These are phyloP conservation scores for Artibeus lituratus DNA, from an alignment of 2,797 vertebrate species.

Conservation along the genomic window DNA sequence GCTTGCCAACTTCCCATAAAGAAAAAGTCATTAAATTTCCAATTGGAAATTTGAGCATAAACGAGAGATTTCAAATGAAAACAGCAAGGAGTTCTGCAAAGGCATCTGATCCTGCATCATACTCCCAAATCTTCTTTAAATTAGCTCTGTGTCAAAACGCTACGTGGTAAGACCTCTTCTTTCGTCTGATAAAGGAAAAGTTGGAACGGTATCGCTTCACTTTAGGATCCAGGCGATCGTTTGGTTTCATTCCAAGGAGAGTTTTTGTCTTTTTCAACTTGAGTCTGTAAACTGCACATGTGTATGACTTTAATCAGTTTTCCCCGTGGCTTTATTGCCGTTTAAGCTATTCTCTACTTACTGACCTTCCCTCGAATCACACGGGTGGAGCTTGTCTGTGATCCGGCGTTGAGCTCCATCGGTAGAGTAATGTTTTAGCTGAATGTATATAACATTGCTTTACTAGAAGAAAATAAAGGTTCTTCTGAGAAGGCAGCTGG, in stretches of 20 bases:
- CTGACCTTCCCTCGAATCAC: conserved; percentile 31
- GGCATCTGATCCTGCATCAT: conserved; percentile 93
- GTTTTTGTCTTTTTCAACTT: conserved; percentile 56
- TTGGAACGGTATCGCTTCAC: conserved; percentile 78
- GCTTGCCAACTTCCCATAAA: conserved; percentile 70
- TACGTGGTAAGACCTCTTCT: conserved; percentile 69
- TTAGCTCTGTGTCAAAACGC: conserved; percentile 91
- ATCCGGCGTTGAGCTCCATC: background rate
- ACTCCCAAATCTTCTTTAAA: conserved; percentile 93
- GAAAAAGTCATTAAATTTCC: conserved; percentile 73
- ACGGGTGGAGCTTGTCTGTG: conserved; percentile 6
- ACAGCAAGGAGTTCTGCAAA: conserved; percentile 90
- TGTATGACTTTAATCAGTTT: conserved; percentile 54
- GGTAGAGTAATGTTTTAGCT: conserved; percentile 21
- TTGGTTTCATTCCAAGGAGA: conserved; percentile 73
- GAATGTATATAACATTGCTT: background rate
- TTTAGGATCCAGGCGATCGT: conserved; percentile 69
- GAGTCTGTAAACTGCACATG: conserved; percentile 61
- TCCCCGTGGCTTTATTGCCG: conserved; percentile 30
- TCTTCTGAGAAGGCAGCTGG: conserved; percentile 36
- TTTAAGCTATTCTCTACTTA: conserved; percentile 45
- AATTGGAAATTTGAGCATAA: conserved; percentile 88
- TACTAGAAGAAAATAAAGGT: conserved; percentile 18
- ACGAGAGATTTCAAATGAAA: conserved; percentile 90
- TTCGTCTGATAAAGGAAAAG: conserved; percentile 76